Evolutionary conservation across 2,888 invertebrate genomes (phyloP), one percentile per base, ranked within the genome.

Genomic region (Drosophila flavopinicola): DNA sequence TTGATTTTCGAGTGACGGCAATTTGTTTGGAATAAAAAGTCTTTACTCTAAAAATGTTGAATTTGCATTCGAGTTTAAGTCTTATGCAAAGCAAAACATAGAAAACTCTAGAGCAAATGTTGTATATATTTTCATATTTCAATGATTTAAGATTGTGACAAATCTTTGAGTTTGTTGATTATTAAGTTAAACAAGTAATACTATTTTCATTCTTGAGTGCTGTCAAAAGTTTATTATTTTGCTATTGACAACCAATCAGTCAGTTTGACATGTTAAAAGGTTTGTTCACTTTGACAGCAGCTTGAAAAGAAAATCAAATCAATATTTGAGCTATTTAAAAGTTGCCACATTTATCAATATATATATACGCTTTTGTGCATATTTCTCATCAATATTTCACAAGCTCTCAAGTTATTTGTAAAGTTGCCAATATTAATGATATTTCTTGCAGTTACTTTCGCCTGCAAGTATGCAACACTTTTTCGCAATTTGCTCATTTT

Each of bases 381-480:
- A 37, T 11, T 9, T 9, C 6, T n/a, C 6, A 27, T n/a, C 9
- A 23, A 20, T 29, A 49, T 29, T 10, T 53, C 2, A 1, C n/a
- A 13, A 42, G 23, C 11, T 39, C 5, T 38, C n/a, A 44, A 27
- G 17, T 42, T 17, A 39, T 38, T 44, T 37, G 53, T 30, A 32
- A 38, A 51, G 32, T 39, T 44, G 60, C 20, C 29, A 44, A 51
- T 63, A 60, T 39, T 29, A 51, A 60, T 63, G 32, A 47, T 60
- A n/a, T 23, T 49, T 25, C 6, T 0, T 11, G n/a, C 17, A 32
- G 35, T 35, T 23, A 48, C 24, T 25, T 23, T 6, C 56, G 58
- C 78, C 63, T 49, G 45, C 53, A 67, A 82, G 63, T 78, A 83
- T 65, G 76, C 78, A 78, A 51, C 20, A 32, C 6, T 64, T 52